Evolutionary conservation across 2,888 invertebrate species (phyloP).

Genomic region (Epiperipatus broadwayi): DNA sequence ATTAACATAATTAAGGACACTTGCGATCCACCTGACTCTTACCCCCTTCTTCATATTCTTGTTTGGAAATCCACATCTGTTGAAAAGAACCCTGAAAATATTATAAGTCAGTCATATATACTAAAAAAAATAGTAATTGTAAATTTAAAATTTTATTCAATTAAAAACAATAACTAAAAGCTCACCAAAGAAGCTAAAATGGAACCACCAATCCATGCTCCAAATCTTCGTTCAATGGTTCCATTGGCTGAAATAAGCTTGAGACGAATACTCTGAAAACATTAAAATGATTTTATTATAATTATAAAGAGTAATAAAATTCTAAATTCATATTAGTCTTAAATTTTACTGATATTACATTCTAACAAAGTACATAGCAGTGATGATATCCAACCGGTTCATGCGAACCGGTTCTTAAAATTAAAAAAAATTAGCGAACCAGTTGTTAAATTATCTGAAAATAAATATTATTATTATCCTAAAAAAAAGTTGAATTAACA

Average conservation of each 20-base stretch:
- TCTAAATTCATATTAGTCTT: slow-evolving; percentile 9
- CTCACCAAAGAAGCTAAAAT: slow-evolving; percentile 73
- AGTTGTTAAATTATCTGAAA: too few relatives aligned
- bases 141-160: slow-evolving; percentile 10
- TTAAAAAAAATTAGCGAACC: too few relatives aligned
- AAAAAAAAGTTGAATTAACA: too few relatives aligned
- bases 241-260: slow-evolving; percentile 83
- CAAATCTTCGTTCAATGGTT: slow-evolving; percentile 66
- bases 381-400: too few relatives aligned
- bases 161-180: too few relatives aligned
- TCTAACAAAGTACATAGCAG: too few relatives aligned
- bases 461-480: too few relatives aligned
- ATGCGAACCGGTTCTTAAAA: too few relatives aligned
- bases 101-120: too few relatives aligned
- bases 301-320: not conserved
- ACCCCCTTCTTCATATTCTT: slow-evolving; percentile 95
- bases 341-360: too few relatives aligned
- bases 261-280: slow-evolving; percentile 54
- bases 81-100: slow-evolving; percentile 71
- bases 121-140: not conserved
- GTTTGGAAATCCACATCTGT: slow-evolving; percentile 99
- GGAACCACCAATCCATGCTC: slow-evolving; percentile 96
- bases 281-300: slow-evolving; percentile 7
- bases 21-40: slow-evolving; percentile 92
- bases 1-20: slow-evolving; percentile 40